Evolutionary conservation across 1,140 invertebrate species (phyloP).

Genomic region (Bombus breviceps): DNA sequence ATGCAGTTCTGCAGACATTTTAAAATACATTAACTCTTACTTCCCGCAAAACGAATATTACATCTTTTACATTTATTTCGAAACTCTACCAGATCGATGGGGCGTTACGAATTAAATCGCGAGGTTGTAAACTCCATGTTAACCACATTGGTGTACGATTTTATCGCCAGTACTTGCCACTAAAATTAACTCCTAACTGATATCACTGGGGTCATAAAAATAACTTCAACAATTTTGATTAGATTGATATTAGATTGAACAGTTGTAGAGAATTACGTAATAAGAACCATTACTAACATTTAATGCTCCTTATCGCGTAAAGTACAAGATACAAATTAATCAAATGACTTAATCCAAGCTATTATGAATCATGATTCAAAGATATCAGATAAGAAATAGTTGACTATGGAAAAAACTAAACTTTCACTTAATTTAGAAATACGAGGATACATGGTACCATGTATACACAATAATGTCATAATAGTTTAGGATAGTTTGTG

Average conservation of each 20-base stretch:
- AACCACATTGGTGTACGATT: neutral
- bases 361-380: neutral
- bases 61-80: neutral
- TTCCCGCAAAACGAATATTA: neutral
- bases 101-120: neutral
- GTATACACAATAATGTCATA: too few relatives aligned
- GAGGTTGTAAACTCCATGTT: neutral
- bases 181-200: neutral
- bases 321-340: neutral
- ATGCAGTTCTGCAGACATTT: neutral
- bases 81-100: neutral
- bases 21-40: neutral
- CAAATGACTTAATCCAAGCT: neutral
- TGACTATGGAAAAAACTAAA: too few relatives aligned
- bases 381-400: too few relatives aligned
- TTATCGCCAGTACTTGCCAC: neutral
- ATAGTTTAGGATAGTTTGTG: too few relatives aligned
- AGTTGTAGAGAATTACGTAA: neutral
- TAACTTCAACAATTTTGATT: too few relatives aligned
- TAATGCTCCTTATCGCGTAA: neutral
- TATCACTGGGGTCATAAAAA: neutral
- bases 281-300: neutral
- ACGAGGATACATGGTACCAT: too few relatives aligned
- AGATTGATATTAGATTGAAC: too few relatives aligned
- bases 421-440: too few relatives aligned